Base-by-base conservation (phyloP, 2,113 vertebrate species). In the Sinocyclocheilus grahami region DNA sequence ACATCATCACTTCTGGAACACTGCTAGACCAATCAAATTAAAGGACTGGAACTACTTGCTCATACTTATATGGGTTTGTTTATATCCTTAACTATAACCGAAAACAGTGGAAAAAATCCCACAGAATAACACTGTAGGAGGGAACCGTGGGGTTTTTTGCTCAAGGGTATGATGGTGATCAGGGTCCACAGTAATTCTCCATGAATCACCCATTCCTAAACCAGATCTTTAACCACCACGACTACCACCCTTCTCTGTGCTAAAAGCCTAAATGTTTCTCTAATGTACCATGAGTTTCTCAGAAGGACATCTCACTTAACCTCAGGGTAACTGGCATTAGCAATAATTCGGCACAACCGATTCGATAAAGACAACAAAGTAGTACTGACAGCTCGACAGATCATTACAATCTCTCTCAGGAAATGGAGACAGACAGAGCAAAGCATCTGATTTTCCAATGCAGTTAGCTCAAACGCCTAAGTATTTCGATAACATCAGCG, bases 251-350 rank as follows among this genome's bases (percentile, higher is more conserved):
- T 48, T 48, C 46, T 12, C 72, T 62, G 24, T 62, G 27, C 22
- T 48, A 48, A 48, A 48, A 48, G 46, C 46, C 39, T 20, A 86
- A 79, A 85, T 42, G 20, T 12, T 37, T 53, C 62, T 48, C 86
- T 79, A 87, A 87, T 75, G 83, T 72, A 55, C 69, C 83, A 83
- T 72, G 22, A 55, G 42, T 79, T 89, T 89, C 79, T 79, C 46
- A 86, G 80, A 83, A 84, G 72, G 76, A 74, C 53, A 58, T 78
- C 37, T 89, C 48, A 12, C 18, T 5, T 53, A 53, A 65, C 87
- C 60, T 69, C 22, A 4, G 82, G 83, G 62, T 20, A 16, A 12
- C 37, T 77, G 82, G 71, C 60, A 53, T 55, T 75, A 78, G 78
- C 55, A 55, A 84, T 60, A 78, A 82, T 65, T 74, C 48, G 37